Evolutionary conservation across 2,113 vertebrate species (phyloP), one percentile per base, ranked within the genome.

Genomic region (Anguilla rostrata): DNA sequence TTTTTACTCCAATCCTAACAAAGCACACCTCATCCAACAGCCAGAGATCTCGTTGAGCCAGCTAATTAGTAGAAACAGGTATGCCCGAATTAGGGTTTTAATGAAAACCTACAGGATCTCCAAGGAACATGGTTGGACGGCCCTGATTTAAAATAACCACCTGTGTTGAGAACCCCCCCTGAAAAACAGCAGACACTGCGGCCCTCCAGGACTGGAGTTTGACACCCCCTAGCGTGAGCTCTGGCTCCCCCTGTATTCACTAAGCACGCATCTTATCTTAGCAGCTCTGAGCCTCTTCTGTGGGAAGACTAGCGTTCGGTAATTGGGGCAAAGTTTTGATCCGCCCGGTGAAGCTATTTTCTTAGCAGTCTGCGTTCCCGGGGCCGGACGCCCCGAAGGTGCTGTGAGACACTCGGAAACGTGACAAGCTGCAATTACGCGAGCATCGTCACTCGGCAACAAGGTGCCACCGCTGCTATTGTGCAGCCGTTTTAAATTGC

Each of bases 401-500:
- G 1, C 34, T 34, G 34, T 34, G 1, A 83, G 82, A 39, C 71
- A 60, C 49, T 83, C n/a, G 7, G 40, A 75, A 78, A 43, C 16
- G 83, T 46, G 83, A 78, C 83, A 84, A n/a, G 57, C 83, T 43
- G 57, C 83, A 84, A 84, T 84, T 84, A 84, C 71, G 20, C 39
- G 8, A 18, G 63, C 39, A 84, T 84, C 46, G 83, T 84, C 39
- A 3, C 60, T 56, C 46, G 40, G 71, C 56, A 84, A 71, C 40
- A 57, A 78, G 39, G 34, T 84, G 39, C 66, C 83, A 46, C 46
- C 12, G 63, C 39, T 8, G n/a, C 60, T n/a, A 84, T 84, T 75
- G 83, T 75, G 15, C 22, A 29, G 39, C 26, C 22, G 39, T 39
- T 39, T 53, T 66, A 84, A 78, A 41, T 57, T 26, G 83, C 60